Percentiles rank a stretch among this genome's conserved stretches.
Conservation (phyloP, 2,888 invertebrate species). For the Chrysolina americana region DNA sequence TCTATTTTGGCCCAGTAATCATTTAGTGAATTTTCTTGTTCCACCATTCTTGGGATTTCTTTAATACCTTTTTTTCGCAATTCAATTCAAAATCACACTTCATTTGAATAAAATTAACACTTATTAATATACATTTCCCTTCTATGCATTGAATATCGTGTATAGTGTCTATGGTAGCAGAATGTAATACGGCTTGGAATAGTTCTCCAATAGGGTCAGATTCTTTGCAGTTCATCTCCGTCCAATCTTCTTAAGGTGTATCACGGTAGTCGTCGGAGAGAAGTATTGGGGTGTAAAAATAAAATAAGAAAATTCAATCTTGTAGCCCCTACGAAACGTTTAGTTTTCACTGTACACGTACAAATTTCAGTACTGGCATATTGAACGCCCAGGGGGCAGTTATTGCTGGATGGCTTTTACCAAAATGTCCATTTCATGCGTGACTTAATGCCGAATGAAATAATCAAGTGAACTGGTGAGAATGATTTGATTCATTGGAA, state of each 20-base stretch:
- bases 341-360: conserved; percentile 48
- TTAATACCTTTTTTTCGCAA: too few relatives aligned
- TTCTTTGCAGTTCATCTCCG: conserved; percentile 47
- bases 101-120: too few relatives aligned
- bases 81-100: too few relatives aligned
- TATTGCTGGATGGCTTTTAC: neutral
- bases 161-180: neutral
- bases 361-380: conserved; percentile 26
- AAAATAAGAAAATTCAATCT: conserved; percentile 70
- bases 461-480: neutral
- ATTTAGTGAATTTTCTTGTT: too few relatives aligned
- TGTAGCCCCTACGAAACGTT: conserved; percentile 67
- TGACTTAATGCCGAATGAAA: neutral
- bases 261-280: conserved; percentile 55
- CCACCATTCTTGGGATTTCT: too few relatives aligned
- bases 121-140: too few relatives aligned
- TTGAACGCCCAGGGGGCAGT: conserved; percentile 9
- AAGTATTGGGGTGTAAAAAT: conserved; percentile 66
- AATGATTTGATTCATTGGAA: too few relatives aligned
- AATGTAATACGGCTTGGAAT: neutral
- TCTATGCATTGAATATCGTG: too few relatives aligned
- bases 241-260: conserved; percentile 56
- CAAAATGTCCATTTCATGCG: neutral
- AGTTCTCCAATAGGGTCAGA: neutral
- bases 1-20: too few relatives aligned